Base-by-base conservation (phyloP, 2,797 vertebrate species). In the Pseudomugil gertrudae region DNA sequence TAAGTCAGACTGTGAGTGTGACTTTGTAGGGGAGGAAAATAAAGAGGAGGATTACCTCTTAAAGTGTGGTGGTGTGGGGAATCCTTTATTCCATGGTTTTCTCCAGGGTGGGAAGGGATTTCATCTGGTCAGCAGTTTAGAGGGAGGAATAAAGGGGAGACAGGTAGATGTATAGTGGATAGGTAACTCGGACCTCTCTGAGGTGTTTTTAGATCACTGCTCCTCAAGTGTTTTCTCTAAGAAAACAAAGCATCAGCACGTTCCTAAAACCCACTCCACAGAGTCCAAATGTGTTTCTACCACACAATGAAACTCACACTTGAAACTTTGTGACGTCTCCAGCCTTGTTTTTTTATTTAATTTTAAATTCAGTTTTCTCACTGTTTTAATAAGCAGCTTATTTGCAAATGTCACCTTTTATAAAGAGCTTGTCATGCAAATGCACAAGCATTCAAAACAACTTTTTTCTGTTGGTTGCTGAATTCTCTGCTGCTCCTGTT, bases 41-140 rank as follows among this genome's bases (percentile, higher is more conserved):
- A 66, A 63, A 45, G 35, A 54, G 55, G 26, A 59, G 65, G 60
- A 68, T 33, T 43, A 24, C 54, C 63, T 45, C 58, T 66, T 45
- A 55, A 52, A 61, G 38, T 53, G 3, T n/a, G 52, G 30, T 33
- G 15, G 40, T 6, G 10, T 9, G 7, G 17, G 56, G 45, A 30
- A 65, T 62, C 36, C 53, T 74, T 77, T 65, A 57, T 69, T 62
- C 35, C 61, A 5, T n/a, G 21, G 55, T 72, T 74, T 52, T 59
- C 68, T 63, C 59, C 23, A 17, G 58, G 55, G 62, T 66, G 48
- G 40, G 24, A 21, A 57, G 69, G 63, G 35, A 76, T 47, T 63
- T 67, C 54, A 74, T 40, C 62, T 26, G 63, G 82, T 90, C 87
- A 89, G 80, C 87, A 85, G 78, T 86, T 84, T 66, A 60, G 74